Conservation (phyloP, 2,888 invertebrate species). For the Parelbella ahira region DNA sequence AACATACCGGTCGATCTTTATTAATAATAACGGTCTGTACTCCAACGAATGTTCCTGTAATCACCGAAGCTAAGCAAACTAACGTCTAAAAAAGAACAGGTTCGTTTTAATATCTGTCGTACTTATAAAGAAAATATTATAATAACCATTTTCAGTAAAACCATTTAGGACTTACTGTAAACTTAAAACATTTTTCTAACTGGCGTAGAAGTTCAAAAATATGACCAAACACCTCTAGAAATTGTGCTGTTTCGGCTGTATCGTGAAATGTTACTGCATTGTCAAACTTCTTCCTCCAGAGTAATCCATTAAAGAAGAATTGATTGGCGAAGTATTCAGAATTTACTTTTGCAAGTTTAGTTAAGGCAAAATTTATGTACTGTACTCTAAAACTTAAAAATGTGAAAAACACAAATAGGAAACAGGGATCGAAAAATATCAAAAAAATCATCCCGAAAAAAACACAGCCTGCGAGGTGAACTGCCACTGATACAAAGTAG, state of each 20-base stretch:
- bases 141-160: background rate
- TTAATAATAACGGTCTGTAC: conserved; percentile 47
- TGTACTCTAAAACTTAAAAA: conserved; percentile 45
- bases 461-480: conserved; percentile 36
- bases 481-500: conserved; percentile 22
- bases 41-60: conserved; percentile 44
- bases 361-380: conserved; percentile 54
- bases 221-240: conserved; percentile 39
- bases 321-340: conserved; percentile 46
- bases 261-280: conserved; percentile 43
- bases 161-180: conserved; percentile 42
- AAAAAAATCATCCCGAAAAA: conserved; percentile 43
- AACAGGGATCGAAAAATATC: conserved; percentile 43
- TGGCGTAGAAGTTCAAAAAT: conserved; percentile 41
- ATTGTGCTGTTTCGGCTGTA: conserved; percentile 37
- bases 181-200: conserved; percentile 40
- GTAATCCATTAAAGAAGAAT: conserved; percentile 41
- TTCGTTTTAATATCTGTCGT: too few relatives aligned
- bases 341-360: conserved; percentile 47
- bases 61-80: conserved; percentile 34
- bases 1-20: conserved; percentile 41
- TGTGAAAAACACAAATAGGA: conserved; percentile 36
- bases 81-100: conserved; percentile 38
- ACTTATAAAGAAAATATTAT: background rate
- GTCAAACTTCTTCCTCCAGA: conserved; percentile 49